Evolutionary conservation across 2,888 invertebrate genomes (phyloP), one percentile per base, ranked within the genome.

Genomic region (Eristalis tenax): DNA sequence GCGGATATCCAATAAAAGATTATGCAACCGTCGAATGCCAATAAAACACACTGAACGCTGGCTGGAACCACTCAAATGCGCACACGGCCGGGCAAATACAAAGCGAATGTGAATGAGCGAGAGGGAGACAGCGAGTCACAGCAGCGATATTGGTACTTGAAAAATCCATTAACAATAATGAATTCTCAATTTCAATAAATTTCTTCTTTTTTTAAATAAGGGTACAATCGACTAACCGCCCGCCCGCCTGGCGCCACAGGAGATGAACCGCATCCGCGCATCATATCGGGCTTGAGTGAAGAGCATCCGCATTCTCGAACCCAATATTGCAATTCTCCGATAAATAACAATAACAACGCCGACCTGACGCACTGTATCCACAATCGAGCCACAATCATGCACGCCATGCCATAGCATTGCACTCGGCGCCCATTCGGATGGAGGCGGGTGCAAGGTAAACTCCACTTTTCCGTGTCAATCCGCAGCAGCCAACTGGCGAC

Each of bases 91-190:
- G 15, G 18, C 23, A 2, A 4, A n/a, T 40, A 18, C 26, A 57
- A 2, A 40, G 18, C 15, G 59, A 26, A 22, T 1, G 18, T 1
- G 22, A 4, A n/a, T 8, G 26, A 59, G 26, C 2, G 13, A 23
- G 59, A 26, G 26, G 6, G 10, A 13, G 59, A 59, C n/a, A n/a
- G 69, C 69, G 74, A 86, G 78, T 68, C 75, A 76, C 74, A 70
- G 38, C 83, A 83, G 73, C 83, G 79, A 87, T 87, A 87, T 87
- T 87, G 87, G 87, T 87, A 87, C 87, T 87, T 87, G 87, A 87
- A 83, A 87, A 87, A 83, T 87, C 87, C 87, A 87, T 87, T 87
- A 87, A 87, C 83, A 87, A 87, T 87, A 87, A 87, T 83, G 87
- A 87, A 87, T 87, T 87, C 68, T 87, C 83, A 87, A 83, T 87